phyloP scores from a whole-genome alignment of 2,888 invertebrate species.

The Chironomus tentans region DNA sequence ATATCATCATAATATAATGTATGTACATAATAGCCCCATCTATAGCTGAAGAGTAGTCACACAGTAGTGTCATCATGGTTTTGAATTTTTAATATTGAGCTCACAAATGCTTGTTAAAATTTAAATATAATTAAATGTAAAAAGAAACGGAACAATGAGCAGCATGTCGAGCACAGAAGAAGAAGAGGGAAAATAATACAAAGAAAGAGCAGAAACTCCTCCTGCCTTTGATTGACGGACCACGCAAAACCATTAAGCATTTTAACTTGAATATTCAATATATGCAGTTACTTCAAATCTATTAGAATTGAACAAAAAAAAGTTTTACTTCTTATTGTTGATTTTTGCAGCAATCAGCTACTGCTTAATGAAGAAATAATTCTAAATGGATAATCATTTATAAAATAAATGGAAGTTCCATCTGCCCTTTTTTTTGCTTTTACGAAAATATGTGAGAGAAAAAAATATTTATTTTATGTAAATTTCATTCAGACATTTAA shows the following conservation, averaged over 20 bases:
- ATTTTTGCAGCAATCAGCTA: background rate
- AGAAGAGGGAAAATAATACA: background rate
- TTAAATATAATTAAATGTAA: too few relatives aligned
- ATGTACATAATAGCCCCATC: too few relatives aligned
- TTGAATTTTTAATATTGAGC: too few relatives aligned
- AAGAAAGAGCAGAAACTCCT: background rate
- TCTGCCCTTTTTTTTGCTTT: constrained; percentile 11
- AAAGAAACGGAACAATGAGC: too few relatives aligned
- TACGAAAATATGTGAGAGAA: background rate
- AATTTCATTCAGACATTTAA: constrained; percentile 15
- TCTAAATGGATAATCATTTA: background rate
- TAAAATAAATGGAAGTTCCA: background rate
- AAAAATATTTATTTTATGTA: constrained; percentile 10
- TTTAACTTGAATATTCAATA: background rate
- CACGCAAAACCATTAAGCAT: background rate
- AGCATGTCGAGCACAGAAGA: too few relatives aligned
- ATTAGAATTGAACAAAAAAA: too few relatives aligned
- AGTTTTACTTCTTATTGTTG: too few relatives aligned
- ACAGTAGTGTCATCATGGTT: too few relatives aligned
- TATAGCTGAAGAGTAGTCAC: too few relatives aligned
- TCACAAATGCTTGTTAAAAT: too few relatives aligned
- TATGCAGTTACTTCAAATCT: too few relatives aligned
- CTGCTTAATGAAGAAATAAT: background rate
- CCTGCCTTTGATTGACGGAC: background rate
- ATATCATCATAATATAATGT: too few relatives aligned